Percentiles rank a stretch among this genome's conserved stretches.
phyloP scores from a whole-genome alignment of 2,888 invertebrate species.

The Caenorhabditis sp. region DNA sequence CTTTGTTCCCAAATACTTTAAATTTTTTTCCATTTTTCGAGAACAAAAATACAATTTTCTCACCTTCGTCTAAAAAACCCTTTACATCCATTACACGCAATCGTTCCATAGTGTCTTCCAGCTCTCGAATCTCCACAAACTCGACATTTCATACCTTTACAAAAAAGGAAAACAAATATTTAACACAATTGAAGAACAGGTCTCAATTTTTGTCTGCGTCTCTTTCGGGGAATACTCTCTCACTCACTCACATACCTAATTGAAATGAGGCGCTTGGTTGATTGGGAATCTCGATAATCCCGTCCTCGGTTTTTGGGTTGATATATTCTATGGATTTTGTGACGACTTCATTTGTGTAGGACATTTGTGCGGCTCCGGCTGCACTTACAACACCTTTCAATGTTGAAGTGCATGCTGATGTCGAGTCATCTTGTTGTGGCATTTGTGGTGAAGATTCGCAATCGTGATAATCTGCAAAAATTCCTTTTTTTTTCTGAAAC shows the following conservation, averaged over 20 bases:
- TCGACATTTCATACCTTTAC: slow-evolving; percentile 54
- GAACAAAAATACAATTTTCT: too few relatives aligned
- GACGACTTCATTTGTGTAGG: slow-evolving; percentile 18
- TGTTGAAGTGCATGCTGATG: slow-evolving; percentile 25
- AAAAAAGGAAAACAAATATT: neutral
- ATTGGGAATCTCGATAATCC: slow-evolving; percentile 33
- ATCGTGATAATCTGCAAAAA: neutral
- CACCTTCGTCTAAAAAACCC: slow-evolving; percentile 39
- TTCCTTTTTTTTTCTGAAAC: neutral
- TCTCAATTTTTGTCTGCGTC: neutral
- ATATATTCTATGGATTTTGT: slow-evolving; percentile 52
- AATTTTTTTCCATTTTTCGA: too few relatives aligned
- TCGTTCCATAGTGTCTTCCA: slow-evolving; percentile 60
- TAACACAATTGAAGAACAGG: neutral
- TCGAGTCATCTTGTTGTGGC: neutral
- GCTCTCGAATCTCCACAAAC: slow-evolving; percentile 60
- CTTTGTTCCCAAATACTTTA: slow-evolving; percentile 64
- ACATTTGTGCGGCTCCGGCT: slow-evolving; percentile 37
- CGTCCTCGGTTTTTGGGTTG: slow-evolving; percentile 53
- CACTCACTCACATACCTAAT: slow-evolving; percentile 23
- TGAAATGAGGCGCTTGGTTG: slow-evolving; percentile 16
- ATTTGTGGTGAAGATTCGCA: neutral
- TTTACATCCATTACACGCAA: slow-evolving; percentile 61
- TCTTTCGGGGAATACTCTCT: neutral
- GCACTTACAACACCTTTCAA: slow-evolving; percentile 38